A percentile compares a stretch with the other conserved stretches of the same genome.
Evolutionary conservation across 2,113 vertebrate genomes (phyloP).

Genomic region (Arothron firmamentum): DNA sequence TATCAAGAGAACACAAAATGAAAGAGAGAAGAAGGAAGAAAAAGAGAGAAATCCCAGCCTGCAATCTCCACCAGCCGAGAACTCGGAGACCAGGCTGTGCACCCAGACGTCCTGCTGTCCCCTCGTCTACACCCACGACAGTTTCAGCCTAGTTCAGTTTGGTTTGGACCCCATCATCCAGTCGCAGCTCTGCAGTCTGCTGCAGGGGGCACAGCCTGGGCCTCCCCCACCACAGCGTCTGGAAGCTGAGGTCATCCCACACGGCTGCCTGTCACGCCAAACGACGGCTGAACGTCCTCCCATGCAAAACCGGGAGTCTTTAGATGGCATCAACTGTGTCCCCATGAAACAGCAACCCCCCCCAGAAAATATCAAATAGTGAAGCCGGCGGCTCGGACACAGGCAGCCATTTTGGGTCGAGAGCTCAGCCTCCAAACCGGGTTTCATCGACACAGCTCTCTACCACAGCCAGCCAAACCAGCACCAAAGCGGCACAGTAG

Average conservation of each 20-base stretch:
- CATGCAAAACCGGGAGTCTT: not conserved
- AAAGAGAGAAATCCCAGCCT: conserved; percentile 53
- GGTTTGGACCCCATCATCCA: conserved; percentile 23
- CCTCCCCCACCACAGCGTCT: conserved; percentile 50
- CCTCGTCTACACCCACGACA: conserved; percentile 1
- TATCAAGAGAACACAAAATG: conserved; percentile 29
- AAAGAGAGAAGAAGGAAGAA: conserved; percentile 17
- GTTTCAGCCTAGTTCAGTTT: conserved; percentile 23
- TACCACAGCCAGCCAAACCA: conserved; percentile 48
- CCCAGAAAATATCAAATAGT: not conserved
- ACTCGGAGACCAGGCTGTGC: conserved; percentile 50
- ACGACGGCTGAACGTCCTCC: not conserved
- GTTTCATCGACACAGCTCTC: conserved; percentile 52
- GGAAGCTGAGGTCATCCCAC: conserved; percentile 61
- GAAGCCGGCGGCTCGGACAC: not conserved
- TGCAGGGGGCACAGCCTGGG: conserved; percentile 57
- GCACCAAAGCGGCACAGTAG: conserved; percentile 40
- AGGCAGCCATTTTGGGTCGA: conserved; percentile 47
- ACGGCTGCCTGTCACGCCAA: conserved; percentile 49
- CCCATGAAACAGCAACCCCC: not conserved
- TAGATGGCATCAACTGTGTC: not conserved
- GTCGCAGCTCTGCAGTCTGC: conserved; percentile 29
- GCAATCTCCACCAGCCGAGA: conserved; percentile 52
- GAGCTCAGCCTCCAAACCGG: conserved; percentile 61
- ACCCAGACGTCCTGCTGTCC: conserved; percentile 28